Evolutionary conservation across 2,113 vertebrate species (phyloP).

Genomic region (Dicaeum eximium): DNA sequence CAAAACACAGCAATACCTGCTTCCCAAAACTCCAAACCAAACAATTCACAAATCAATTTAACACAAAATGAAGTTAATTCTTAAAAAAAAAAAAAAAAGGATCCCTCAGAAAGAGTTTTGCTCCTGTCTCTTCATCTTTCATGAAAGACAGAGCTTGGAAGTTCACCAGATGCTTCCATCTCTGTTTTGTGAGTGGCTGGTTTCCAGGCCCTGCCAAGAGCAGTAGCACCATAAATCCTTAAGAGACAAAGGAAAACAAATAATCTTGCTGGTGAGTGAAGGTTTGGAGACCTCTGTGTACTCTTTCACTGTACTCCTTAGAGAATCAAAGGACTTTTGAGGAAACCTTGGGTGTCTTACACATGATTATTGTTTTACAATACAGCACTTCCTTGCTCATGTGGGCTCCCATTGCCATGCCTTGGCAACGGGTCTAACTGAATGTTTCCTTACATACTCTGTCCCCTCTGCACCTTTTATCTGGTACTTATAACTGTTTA

Average conservation of each 20-base stretch:
- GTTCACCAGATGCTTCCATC: background rate
- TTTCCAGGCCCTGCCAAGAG: background rate
- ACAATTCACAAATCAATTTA: background rate
- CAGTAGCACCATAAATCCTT: background rate
- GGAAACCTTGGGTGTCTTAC: background rate
- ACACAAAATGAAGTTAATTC: background rate
- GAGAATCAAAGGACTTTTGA: background rate
- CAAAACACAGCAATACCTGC: background rate
- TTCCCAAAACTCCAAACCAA: background rate
- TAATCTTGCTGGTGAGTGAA: background rate
- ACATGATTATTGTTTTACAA: background rate
- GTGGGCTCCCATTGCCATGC: background rate
- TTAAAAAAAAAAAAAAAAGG: background rate
- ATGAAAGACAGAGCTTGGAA: background rate
- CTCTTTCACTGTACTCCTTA: background rate
- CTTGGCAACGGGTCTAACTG: background rate
- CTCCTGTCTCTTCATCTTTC: background rate
- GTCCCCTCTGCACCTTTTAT: background rate
- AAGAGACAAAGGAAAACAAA: background rate
- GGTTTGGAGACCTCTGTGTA: background rate
- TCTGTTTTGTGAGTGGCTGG: background rate
- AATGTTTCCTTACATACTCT: background rate
- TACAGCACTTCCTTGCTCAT: background rate
- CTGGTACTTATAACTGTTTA: background rate
- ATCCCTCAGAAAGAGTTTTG: background rate